A percentile compares a stretch with the other conserved stretches of the same genome.
phyloP scores from a whole-genome alignment of 2,113 vertebrate genomes.

The Cyrtonyx montezumae region DNA sequence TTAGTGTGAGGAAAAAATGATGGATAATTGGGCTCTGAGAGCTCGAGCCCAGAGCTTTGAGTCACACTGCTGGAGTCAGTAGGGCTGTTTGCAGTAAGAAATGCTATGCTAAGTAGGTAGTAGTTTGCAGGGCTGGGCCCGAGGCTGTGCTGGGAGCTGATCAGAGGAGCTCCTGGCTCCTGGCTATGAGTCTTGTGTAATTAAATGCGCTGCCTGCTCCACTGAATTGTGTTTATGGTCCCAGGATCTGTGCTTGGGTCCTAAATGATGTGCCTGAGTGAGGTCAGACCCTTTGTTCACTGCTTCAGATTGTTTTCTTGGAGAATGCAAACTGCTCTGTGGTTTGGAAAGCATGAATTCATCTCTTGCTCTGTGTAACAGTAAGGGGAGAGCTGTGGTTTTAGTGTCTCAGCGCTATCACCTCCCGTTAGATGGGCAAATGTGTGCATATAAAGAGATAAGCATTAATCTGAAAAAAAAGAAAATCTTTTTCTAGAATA shows the following conservation, averaged over 20 bases:
- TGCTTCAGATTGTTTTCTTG: neutral
- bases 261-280: neutral
- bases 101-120: neutral
- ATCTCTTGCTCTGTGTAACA: neutral
- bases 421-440: neutral
- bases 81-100: neutral
- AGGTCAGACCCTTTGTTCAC: neutral
- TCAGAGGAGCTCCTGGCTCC: neutral
- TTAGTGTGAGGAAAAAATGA: neutral
- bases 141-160: neutral
- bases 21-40: neutral
- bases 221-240: neutral
- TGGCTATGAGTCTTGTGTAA: neutral
- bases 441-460: neutral
- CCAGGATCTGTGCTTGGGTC: neutral
- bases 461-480: neutral
- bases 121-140: neutral
- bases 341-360: neutral
- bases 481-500: neutral
- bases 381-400: neutral
- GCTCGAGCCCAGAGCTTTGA: neutral
- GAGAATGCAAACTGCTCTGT: neutral
- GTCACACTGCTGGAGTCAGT: neutral
- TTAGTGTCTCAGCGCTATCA: neutral
- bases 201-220: neutral